These are phyloP conservation scores for Teleogryllus occipitalis DNA, from an alignment of 1,140 invertebrate genomes.

Conservation along the genomic window DNA sequence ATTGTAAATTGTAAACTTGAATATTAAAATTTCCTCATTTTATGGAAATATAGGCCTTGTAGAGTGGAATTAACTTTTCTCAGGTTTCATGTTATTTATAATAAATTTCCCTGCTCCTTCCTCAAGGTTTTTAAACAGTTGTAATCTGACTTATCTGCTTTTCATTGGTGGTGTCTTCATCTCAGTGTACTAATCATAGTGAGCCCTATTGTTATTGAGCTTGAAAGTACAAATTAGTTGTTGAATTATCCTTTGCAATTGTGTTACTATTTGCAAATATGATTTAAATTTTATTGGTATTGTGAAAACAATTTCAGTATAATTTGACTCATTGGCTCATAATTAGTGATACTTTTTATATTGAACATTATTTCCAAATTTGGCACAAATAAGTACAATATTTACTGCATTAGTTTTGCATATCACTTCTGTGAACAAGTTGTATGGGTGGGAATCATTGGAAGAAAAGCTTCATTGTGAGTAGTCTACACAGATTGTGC, in stretches of 20 bases:
- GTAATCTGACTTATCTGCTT: no score
- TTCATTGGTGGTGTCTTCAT: neutral
- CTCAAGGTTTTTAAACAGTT: no score
- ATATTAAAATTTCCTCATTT: no score
- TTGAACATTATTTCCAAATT: neutral
- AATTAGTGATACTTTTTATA: neutral
- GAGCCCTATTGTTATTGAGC: neutral
- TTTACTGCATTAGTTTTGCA: neutral
- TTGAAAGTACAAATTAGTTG: neutral
- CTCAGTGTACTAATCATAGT: neutral
- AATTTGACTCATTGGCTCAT: neutral
- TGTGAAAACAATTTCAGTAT: neutral
- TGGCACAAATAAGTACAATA: neutral
- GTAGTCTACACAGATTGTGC: neutral
- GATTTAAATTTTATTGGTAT: neutral
- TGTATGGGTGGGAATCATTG: neutral
- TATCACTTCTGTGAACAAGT: neutral
- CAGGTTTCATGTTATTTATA: no score
- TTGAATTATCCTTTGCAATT: neutral
- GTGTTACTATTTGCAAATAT: neutral
- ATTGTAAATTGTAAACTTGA: no score
- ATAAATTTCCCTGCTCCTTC: no score
- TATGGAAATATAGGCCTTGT: no score
- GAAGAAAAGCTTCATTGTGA: neutral
- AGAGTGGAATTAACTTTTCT: no score